A percentile compares a stretch with the other conserved stretches of the same genome.
Conservation (phyloP, 2,888 invertebrate genomes). For the Diloba caeruleocephala region DNA sequence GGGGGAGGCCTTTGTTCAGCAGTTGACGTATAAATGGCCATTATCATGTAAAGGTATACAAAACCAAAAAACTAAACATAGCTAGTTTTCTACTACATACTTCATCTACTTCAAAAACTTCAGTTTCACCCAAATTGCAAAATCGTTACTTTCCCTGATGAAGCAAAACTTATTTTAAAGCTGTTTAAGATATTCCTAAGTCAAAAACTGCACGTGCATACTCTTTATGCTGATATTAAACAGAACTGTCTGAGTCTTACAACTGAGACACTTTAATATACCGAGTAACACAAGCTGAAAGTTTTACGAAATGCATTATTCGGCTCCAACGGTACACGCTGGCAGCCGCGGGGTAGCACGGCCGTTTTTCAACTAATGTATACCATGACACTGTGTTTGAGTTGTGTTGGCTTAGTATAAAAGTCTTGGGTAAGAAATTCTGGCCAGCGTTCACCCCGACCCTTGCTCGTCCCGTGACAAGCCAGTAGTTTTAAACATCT, state of each 20-base stretch:
- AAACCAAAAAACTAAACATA: no score
- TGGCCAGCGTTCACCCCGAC: no score
- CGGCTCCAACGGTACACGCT: constrained; percentile 44
- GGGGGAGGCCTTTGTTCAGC: no score
- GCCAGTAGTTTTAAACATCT: no score
- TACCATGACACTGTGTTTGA: constrained; percentile 40
- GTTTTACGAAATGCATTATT: constrained; percentile 60
- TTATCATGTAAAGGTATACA: no score
- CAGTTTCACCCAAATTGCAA: no score
- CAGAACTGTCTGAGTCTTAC: constrained; percentile 45
- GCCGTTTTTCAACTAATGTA: constrained; percentile 44
- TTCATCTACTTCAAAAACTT: no score
- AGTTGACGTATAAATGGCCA: no score
- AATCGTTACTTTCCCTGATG: no score
- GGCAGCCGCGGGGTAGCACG: constrained; percentile 41
- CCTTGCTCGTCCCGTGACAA: no score
- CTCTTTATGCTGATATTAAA: constrained; percentile 48
- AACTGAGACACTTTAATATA: constrained; percentile 52
- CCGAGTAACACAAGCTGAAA: constrained; percentile 52
- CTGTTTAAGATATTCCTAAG: constrained; percentile 9
- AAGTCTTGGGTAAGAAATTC: constrained; percentile 1
- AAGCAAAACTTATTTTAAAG: no score
- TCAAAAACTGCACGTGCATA: constrained; percentile 29
- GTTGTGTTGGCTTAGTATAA: constrained; percentile 31
- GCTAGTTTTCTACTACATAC: no score